Evolutionary conservation across 2,888 invertebrate species (phyloP).

Genomic region (Papilio demoleus): DNA sequence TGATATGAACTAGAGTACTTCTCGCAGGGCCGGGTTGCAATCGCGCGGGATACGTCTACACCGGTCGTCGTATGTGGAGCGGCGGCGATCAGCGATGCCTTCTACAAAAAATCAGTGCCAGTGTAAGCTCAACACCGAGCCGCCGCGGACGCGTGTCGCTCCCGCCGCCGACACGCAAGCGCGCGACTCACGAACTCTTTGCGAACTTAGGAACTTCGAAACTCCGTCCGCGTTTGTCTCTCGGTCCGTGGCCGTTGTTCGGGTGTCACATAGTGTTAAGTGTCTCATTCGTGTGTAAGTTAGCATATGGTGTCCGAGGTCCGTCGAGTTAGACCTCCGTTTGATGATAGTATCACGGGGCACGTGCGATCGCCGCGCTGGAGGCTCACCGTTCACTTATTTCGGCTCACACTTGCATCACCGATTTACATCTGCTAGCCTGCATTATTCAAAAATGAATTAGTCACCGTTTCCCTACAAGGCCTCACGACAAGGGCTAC

Average conservation of each 20-base stretch:
- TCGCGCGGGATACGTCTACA: conserved; percentile 67
- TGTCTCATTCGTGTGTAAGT: conserved; percentile 74
- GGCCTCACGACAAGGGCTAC: conserved; percentile 46
- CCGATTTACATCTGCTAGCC: conserved; percentile 62
- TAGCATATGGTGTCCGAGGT: conserved; percentile 79
- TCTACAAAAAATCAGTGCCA: conserved; percentile 83
- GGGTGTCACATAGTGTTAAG: conserved; percentile 67
- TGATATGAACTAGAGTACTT: conserved; percentile 55
- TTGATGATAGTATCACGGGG: conserved; percentile 73
- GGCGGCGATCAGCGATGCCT: conserved; percentile 75
- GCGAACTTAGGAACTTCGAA: conserved; percentile 48
- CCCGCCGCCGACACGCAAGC: conserved; percentile 47
- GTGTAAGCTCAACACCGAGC: conserved; percentile 77
- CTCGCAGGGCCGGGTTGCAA: conserved; percentile 63
- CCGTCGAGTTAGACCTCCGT: conserved; percentile 61
- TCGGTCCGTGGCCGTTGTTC: conserved; percentile 42
- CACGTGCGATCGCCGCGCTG: conserved; percentile 71
- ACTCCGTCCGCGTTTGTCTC: conserved; percentile 41
- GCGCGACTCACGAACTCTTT: conserved; percentile 44
- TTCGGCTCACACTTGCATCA: conserved; percentile 64
- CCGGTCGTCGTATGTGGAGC: conserved; percentile 82
- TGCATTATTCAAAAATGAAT: conserved; percentile 53
- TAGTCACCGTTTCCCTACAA: conserved; percentile 64
- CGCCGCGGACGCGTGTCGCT: conserved; percentile 69
- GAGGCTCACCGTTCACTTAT: conserved; percentile 80